Base-by-base conservation (phyloP, 2,113 vertebrate species). In the Oostethus manadensis region DNA sequence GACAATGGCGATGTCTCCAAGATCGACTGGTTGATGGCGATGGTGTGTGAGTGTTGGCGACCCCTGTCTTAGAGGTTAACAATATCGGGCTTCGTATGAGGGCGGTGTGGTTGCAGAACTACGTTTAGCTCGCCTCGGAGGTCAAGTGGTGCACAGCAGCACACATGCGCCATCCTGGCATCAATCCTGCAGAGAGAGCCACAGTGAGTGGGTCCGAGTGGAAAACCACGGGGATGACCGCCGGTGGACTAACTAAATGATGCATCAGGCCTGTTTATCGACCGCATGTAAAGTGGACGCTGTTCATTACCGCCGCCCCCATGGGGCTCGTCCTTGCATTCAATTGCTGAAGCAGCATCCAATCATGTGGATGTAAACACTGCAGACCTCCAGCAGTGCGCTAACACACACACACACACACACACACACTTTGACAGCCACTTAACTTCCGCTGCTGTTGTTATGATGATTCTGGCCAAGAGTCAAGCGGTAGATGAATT, bases 121-220 rank as follows among this genome's bases (percentile, higher is more conserved):
- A 69, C 76, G 62, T 64, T 73, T 49, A 78, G 54, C 82, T 68
- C 43, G 53, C 51, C 62, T 26, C 64, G 73, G 71, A 70, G 82
- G 66, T 74, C 62, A 63, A 73, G 71, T 70, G 26, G 56, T 49
- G 15, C 53, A 50, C 62, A 62, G 71, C 33, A 23, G 66, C 76
- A 57, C 73, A 62, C 68, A 81, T 67, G 63, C 76, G 73, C 48
- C 70, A 74, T 66, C 68, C 66, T 62, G 51, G 29, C 74, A 69
- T 51, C 53, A 55, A 70, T 60, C 68, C 69, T 65, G 64, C 18
- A 64, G 61, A 58, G 57, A 77, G 57, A 66, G 74, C 62, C 56
- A 81, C 84, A 84, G 86, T 89, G 81, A 89, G 88, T 87, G 62
- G 38, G 66, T 63, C 68, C 67, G 64, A 58, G 40, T 63, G 74